Evolutionary conservation across 2,888 invertebrate genomes (phyloP).

Genomic region (Helleia helle): DNA sequence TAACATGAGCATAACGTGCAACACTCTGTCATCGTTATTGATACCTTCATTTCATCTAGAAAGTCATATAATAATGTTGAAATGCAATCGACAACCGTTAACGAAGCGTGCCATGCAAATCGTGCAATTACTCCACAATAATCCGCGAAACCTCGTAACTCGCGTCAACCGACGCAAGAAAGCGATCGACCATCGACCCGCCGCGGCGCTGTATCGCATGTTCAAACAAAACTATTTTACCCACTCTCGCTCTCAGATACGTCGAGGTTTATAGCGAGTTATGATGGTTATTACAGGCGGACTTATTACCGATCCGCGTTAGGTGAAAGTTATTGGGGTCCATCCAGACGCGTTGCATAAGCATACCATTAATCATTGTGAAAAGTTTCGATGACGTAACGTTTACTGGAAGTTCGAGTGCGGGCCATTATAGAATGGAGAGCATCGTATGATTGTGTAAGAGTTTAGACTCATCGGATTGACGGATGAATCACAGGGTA

Average conservation of each 20-base stretch:
- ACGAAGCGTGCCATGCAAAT: conserved; percentile 1
- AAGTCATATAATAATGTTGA: neutral
- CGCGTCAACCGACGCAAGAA: conserved; percentile 30
- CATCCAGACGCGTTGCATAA: conserved; percentile 20
- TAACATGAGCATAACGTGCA: too few species aligned
- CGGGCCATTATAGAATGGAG: conserved; percentile 3
- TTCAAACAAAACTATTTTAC: conserved; percentile 44
- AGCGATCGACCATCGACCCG: conserved; percentile 37
- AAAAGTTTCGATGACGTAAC: conserved; percentile 11
- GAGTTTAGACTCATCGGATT: neutral
- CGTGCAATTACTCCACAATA: conserved; percentile 9
- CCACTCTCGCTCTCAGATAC: conserved; percentile 49
- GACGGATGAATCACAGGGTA: too few species aligned
- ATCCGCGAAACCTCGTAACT: conserved; percentile 4
- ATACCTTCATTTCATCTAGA: too few species aligned
- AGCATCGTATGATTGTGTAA: too few species aligned
- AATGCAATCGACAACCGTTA: neutral
- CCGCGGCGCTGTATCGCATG: conserved; percentile 46
- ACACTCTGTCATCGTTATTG: too few species aligned
- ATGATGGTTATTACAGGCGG: conserved; percentile 44
- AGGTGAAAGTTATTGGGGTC: conserved; percentile 53
- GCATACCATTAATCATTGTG: conserved; percentile 16
- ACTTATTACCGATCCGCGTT: conserved; percentile 45
- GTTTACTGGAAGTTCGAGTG: conserved; percentile 4
- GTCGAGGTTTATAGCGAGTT: conserved; percentile 37